Base-by-base conservation (phyloP, 2,888 invertebrate genomes). In the Spodoptera exigua region DNA sequence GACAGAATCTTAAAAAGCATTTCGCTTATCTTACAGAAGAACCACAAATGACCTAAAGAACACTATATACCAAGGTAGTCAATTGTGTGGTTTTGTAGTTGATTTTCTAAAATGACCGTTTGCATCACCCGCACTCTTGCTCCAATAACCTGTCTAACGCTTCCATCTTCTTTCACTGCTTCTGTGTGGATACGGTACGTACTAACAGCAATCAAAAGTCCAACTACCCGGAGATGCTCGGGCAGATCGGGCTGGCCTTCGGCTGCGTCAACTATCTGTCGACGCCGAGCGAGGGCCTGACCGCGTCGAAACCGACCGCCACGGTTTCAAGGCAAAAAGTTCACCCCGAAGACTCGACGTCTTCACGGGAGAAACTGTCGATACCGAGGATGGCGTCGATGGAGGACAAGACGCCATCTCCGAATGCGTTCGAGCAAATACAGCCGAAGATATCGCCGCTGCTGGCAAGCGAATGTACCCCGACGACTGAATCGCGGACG, bases 41-140 rank as follows among this genome's bases (percentile, higher is more conserved):
- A 93, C 94, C 83, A 93, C 94, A 88, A 92, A 93, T 87, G 93
- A 94, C 84, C 91, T 94, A 87, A 93, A 93, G 93, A 94, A 93
- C 89, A 90, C 92, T 89, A 88, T 89, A 80, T 89, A 88, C 80
- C 86, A 91, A 94, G 94, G 94, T 94, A 94, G 92, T 83, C 84
- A 82, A 87, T 74, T 39, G 91, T 88, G 91, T 92, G 90, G 84
- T 87, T 85, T 85, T 84, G 56, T 78, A 75, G 78, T 71, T 75
- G 73, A 74, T 74, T 62, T 74, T 74, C 54, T 70, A 53, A 69
- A 61, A 35, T 61, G 67, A 74, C 64, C 57, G 60, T 62, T 63
- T 70, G 66, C 41, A 62, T 67, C 74, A 78, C 80, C 73, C 56
- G 68, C 74, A 76, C 71, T 62, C 48, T 74, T 61, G 55, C 61